Evolutionary conservation across 37 sponge, comb jelly and placozoan species (phyloP), one percentile per base, ranked within the genome.

Genomic region (Spongilla lacustris): DNA sequence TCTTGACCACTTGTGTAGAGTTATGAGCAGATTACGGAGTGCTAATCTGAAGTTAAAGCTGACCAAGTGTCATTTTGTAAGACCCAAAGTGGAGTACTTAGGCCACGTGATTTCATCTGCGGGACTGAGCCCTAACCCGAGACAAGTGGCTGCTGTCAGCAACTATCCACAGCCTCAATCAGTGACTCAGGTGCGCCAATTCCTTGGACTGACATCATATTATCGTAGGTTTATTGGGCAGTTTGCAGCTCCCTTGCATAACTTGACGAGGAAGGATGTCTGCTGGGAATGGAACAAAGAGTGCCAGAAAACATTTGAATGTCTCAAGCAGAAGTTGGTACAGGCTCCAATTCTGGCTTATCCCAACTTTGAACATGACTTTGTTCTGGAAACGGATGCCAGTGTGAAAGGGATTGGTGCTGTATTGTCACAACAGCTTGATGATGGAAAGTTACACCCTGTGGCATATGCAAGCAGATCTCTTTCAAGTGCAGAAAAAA

Each of bases 301-400:
- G 33, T 86, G 77, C 33, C 30, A 74, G 22, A 32, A 68, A n/a
- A 75, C 80, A 1, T 78, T 89, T 69, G 67, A 69, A 5, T 0
- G 48, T 10, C 73, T 85, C 2, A 85, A 78, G 66, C 22, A 72
- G 75, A 69, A 46, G 19, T 78, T 90, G 19, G 32, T 67, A 26
- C 69, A 75, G 69, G 81, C 89, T 32, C 89, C 89, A 33, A 78
- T 82, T 1, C 70, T 89, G 24, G 77, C 84, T 10, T 89, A 83
- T 69, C 89, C 89, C 0, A 27, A 68, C 33, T 88, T 88, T 30
- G 13, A 19, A 37, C 21, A 66, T 75, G 76, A 35, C 26, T 89
- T 89, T 48, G 67, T 71, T 4, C 78, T 92, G 76, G 92, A 87
- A 79, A 92, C 84, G 5, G 85, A 92, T 72, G 88, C 92, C 4